Base-by-base conservation (phyloP, 2,113 vertebrate genomes). In the Istiophorus platypterus region DNA sequence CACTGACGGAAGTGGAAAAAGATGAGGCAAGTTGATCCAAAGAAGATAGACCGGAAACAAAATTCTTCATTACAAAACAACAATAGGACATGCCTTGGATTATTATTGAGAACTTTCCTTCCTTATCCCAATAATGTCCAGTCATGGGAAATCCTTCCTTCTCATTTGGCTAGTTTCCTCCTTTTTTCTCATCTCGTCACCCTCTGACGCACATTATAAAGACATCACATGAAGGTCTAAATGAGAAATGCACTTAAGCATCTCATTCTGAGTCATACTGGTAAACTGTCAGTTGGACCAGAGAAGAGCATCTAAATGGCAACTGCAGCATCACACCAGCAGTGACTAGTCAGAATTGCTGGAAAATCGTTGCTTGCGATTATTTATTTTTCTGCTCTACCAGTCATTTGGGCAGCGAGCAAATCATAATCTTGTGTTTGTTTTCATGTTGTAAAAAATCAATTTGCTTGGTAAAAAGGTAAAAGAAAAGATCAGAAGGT, bases 361-460 rank as follows among this genome's bases (percentile, higher is more conserved):
- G 51, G 39, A 37, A 61, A 76, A 73, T 74, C 61, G 51, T 54
- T 62, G 31, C 41, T 66, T 14, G 45, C 14, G 49, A 22, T 65
- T 65, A 82, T 76, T 80, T 20, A 49, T 68, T 78, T 79, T 76
- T 68, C 63, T 7, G 14, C 29, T 82, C 76, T 22, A 71, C 65
- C 45, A 62, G 57, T 57, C 41, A 7, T 56, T 39, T 52, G 17
- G 45, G 37, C 63, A 13, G n/a, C 47, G 17, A 45, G 11, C 20
- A 62, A 83, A 52, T 75, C 27, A 58, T 66, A 27, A 39, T 73
- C 31, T 22, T 39, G 24, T 86, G 76, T 81, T 84, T 79, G 41
- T 80, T 73, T 80, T 76, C 47, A 58, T 47, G 75, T 72, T 24
- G 66, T 74, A 78, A 88, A 91, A 80, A 86, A 42, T 80, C 80